Evolutionary conservation across 2,113 vertebrate species (phyloP).

Genomic region (Urocitellus parryii): DNA sequence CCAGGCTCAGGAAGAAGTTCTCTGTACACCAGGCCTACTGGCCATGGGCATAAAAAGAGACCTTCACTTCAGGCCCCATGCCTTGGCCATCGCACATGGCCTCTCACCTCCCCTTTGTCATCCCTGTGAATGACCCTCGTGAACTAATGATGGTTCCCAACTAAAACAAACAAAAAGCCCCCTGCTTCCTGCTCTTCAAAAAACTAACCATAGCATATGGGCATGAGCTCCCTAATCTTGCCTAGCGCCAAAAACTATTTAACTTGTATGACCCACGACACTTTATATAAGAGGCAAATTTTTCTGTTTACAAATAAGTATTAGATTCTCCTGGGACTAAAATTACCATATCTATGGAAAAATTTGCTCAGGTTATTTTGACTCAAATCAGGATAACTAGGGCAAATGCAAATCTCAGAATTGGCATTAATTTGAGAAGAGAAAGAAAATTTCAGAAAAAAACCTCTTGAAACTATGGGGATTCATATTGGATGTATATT

Average conservation of each 20-base stretch:
- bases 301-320: constrained; percentile 31
- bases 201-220: not conserved
- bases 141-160: not conserved
- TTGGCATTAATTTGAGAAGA: not conserved
- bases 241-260: not conserved
- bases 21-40: not conserved
- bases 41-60: not conserved
- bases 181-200: not conserved
- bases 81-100: accelerated
- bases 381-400: not conserved
- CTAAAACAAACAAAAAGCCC: not conserved
- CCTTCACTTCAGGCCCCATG: too few species aligned
- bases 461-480: not conserved
- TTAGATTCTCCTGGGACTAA: not conserved
- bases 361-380: not conserved
- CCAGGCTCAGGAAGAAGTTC: not conserved
- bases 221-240: not conserved
- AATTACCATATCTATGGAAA: constrained; percentile 17
- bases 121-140: not conserved
- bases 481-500: too few species aligned
- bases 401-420: not conserved
- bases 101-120: accelerated
- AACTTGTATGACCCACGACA: not conserved
- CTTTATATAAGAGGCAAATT: not conserved
- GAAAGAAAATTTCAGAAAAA: not conserved